phyloP scores from a whole-genome alignment of 2,113 vertebrate species.

The Empidonax traillii region DNA sequence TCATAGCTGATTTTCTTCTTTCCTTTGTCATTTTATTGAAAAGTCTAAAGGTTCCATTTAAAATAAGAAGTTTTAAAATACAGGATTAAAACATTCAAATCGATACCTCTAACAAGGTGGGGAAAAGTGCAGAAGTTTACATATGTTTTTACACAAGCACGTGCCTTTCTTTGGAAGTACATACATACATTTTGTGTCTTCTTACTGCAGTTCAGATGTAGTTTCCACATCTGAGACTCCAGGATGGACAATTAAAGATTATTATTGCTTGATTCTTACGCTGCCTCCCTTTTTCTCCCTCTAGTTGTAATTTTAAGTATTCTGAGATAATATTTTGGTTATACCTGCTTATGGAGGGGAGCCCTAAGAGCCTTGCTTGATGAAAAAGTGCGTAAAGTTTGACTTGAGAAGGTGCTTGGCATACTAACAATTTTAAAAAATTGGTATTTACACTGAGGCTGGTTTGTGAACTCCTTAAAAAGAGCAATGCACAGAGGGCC shows the following conservation, averaged over 20 bases:
- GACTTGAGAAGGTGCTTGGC: background rate
- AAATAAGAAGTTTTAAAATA: background rate
- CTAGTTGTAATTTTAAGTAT: background rate
- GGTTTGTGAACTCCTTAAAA: background rate
- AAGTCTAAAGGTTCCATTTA: background rate
- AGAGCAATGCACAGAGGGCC: background rate
- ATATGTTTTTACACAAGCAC: background rate
- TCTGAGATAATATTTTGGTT: background rate
- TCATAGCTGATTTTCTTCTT: background rate
- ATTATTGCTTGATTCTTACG: background rate
- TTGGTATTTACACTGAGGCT: background rate
- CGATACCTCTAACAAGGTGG: background rate
- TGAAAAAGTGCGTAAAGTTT: background rate
- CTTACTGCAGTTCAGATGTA: background rate
- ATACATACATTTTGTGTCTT: background rate
- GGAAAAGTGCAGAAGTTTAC: background rate
- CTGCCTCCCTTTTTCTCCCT: background rate
- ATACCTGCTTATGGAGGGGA: background rate
- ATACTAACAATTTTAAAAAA: background rate
- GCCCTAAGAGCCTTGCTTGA: background rate
- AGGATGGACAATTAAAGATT: background rate
- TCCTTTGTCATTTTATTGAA: background rate
- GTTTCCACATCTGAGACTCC: background rate
- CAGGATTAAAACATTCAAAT: background rate
- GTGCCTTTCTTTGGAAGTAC: background rate